Conservation (phyloP, 2,888 invertebrate genomes). For the Anticlea derivata region DNA sequence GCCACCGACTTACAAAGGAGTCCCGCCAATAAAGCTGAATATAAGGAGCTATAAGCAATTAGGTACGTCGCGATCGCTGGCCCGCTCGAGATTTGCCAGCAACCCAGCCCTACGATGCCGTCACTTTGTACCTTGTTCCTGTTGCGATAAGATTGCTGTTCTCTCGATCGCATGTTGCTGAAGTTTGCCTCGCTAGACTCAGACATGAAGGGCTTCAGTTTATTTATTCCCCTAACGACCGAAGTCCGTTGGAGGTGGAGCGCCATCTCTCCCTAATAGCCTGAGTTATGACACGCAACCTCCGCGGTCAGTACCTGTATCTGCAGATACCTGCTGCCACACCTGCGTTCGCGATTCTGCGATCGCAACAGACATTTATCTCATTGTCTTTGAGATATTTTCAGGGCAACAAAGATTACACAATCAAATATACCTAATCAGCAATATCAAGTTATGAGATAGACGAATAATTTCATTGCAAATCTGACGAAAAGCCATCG, state of each 20-base stretch:
- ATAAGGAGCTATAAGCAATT: slow-evolving; percentile 48
- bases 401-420: too few relatives aligned
- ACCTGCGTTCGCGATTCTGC: too few relatives aligned
- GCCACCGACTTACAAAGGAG: slow-evolving; percentile 32
- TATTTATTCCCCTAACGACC: background rate
- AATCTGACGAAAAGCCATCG: too few relatives aligned
- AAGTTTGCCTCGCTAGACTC: background rate
- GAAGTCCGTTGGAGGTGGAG: background rate
- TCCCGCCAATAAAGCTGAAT: slow-evolving; percentile 42
- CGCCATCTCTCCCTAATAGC: background rate
- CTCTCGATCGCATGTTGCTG: background rate
- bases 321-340: too few relatives aligned
- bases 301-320: too few relatives aligned
- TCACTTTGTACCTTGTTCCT: background rate
- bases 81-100: slow-evolving; percentile 10
- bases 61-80: slow-evolving; percentile 43
- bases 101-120: background rate
- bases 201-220: background rate
- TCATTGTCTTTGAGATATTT: too few relatives aligned
- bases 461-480: too few relatives aligned
- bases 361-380: too few relatives aligned
- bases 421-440: too few relatives aligned
- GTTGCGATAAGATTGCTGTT: background rate
- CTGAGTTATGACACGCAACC: background rate
- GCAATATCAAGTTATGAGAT: too few relatives aligned